Conservation (phyloP, 2,888 invertebrate genomes). For the Scaptomyza parva region DNA sequence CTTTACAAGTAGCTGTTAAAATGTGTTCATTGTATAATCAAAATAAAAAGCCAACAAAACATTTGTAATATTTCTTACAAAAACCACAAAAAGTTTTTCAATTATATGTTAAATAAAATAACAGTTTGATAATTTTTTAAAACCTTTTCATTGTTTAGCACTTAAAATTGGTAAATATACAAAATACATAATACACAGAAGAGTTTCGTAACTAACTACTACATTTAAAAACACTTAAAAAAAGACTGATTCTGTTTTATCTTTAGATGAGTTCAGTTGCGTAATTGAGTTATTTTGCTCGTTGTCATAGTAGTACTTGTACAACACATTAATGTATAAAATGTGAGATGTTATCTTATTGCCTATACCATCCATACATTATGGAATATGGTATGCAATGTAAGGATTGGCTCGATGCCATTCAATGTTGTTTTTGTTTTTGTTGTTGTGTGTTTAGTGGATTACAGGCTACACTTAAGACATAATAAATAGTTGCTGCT, state of each 20-base stretch:
- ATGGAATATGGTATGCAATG: neutral
- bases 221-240: conserved; percentile 46
- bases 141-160: conserved; percentile 44
- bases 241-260: conserved; percentile 31
- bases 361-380: neutral
- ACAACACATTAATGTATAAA: conserved; percentile 26
- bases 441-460: neutral
- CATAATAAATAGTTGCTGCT: conserved; percentile 61
- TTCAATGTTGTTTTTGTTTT: neutral
- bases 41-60: conserved; percentile 30
- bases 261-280: conserved; percentile 36
- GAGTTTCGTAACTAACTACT: conserved; percentile 45
- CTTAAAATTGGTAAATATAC: conserved; percentile 54
- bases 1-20: conserved; percentile 65
- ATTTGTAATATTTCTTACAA: conserved; percentile 71
- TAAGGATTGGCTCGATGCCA: neutral
- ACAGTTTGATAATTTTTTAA: conserved; percentile 20
- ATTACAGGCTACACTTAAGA: conserved; percentile 26
- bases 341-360: conserved; percentile 82
- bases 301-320: conserved; percentile 10
- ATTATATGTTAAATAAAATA: neutral
- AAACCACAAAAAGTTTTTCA: neutral
- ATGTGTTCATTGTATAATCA: conserved; percentile 57
- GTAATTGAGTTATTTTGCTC: conserved; percentile 30
- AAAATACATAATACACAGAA: conserved; percentile 57